A percentile compares a stretch with the other conserved stretches of the same genome.
Evolutionary conservation across 1,140 invertebrate genomes (phyloP).

Genomic region (Teleopsis dalmanni): DNA sequence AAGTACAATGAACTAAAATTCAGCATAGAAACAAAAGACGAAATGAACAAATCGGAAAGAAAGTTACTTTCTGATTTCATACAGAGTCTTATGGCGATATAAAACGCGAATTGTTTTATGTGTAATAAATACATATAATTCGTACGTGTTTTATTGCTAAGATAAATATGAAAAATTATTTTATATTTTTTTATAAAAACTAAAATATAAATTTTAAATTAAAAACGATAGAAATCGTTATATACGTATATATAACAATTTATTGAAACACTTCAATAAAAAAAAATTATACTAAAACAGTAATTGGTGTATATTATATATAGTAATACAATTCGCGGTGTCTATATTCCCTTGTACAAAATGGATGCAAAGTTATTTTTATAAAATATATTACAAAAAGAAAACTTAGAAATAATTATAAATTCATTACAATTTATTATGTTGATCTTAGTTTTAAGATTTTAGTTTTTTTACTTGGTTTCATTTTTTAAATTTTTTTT

Average conservation of each 20-base stretch:
- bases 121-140: not conserved
- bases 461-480: no score
- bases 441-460: no score
- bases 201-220: conserved; percentile 2
- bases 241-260: conserved; percentile 1
- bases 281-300: not conserved
- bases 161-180: not conserved
- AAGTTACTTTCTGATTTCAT: not conserved
- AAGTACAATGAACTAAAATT: conserved; percentile 3
- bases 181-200: no score
- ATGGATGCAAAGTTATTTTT: no score
- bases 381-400: no score
- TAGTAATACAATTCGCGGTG: conserved; percentile 6
- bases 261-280: not conserved
- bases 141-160: not conserved
- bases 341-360: no score
- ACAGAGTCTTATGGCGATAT: not conserved
- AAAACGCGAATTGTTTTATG: not conserved
- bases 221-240: not conserved
- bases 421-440: no score
- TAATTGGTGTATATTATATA: conserved; percentile 3
- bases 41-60: not conserved
- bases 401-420: no score
- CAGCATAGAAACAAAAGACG: not conserved
- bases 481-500: no score